These are phyloP conservation scores for Operophtera brumata DNA, from an alignment of 2,888 invertebrate genomes.

Conservation along the genomic window DNA sequence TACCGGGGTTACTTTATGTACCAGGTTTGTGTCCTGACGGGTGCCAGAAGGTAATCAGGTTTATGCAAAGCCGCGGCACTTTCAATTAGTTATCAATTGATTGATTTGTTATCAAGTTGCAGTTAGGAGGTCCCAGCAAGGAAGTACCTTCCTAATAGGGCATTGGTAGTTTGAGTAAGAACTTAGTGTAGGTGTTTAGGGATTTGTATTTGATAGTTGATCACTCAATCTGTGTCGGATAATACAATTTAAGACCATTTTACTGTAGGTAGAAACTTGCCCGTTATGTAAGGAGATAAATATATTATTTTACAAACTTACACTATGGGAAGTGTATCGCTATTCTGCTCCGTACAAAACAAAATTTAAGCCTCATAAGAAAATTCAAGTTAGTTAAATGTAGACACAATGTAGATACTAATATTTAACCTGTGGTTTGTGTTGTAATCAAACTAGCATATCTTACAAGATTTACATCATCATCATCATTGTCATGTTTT, in stretches of 20 bases:
- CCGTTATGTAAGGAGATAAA: no score
- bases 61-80: conserved; percentile 21
- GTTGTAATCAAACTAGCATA: no score
- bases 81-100: conserved; percentile 32
- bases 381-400: no score
- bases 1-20: neutral
- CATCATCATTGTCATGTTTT: no score
- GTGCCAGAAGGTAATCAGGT: conserved; percentile 17
- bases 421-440: no score
- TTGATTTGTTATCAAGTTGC: conserved; percentile 25
- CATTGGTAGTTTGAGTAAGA: neutral
- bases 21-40: neutral
- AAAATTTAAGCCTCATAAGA: no score
- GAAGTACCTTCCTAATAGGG: neutral
- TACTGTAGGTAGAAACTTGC: neutral
- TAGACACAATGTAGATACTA: no score
- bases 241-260: neutral
- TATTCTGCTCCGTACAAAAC: no score
- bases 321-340: no score
- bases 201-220: conserved; percentile 10
- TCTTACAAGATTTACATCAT: no score
- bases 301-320: no score
- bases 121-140: neutral
- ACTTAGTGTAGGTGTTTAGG: conserved; percentile 5
- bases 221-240: conserved; percentile 15